Evolutionary conservation across 2,888 invertebrate species (phyloP), one percentile per base, ranked within the genome.

Genomic region (Phalera bucephala): DNA sequence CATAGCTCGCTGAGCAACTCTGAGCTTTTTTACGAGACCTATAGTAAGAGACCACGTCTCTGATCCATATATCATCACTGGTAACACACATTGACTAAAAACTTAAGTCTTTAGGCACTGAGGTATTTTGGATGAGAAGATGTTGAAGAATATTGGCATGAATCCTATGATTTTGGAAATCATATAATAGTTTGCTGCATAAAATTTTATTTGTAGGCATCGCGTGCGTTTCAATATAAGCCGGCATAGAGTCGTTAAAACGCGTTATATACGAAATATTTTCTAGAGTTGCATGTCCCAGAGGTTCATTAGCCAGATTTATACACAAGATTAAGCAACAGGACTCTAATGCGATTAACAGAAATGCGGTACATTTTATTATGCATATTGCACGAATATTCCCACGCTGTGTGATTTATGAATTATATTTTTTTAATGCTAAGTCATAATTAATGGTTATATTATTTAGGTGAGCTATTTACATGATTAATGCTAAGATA

Each of bases 221-320:
- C 41, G 55, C 62, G 55, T 59, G 54, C 33, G 25, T 40, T 35
- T 45, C 38, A 46, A 45, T 53, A 40, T 46, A 47, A 53, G 47
- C 44, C 32, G 10, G 36, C 37, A 46, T 43, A 39, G n/a, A 41
- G 33, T 38, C 42, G 34, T 58, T 42, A 47, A 58, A 52, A 38
- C 35, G 43, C 45, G 47, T 47, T 49, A 44, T 40, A 33, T 55
- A 45, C 47, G 47, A 44, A 52, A 45, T 51, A 51, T 53, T 50
- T 58, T 45, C 44, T 47, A 47, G 38, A 46, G 42, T 62, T 49
- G 60, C 62, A 58, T 56, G 64, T 51, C 49, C 25, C 40, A 43
- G 33, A 31, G 39, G 36, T 45, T 64, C 55, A 62, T 64, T 65
- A 64, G 45, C 48, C 31, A 59, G 64, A 65, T 65, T 61, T 53